Evolutionary conservation across 2,113 vertebrate species (phyloP), one percentile per base, ranked within the genome.

Genomic region (Verasper variegatus): DNA sequence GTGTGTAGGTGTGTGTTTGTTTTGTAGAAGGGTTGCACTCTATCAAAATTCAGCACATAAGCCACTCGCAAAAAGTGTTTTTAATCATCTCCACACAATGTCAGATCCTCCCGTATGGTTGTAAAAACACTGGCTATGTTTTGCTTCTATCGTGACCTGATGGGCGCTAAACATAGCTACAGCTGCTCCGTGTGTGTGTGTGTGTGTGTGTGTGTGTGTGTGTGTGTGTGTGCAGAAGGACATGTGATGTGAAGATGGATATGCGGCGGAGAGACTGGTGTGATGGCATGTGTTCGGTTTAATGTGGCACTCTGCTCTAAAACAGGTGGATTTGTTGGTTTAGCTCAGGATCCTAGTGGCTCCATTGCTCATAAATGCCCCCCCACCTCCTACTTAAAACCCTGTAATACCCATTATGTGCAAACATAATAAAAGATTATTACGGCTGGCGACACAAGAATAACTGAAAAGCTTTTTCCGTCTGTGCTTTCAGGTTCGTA

Each of bases 101-200:
- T 82, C 40, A 74, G n/a, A 66, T 62, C 67, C 60, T 66, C 35
- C 57, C 60, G 15, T 55, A 51, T 17, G 74, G 52, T 21, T 56
- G 71, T 80, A 71, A 59, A 71, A 76, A 72, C 88, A 42, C 56
- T 61, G 40, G 47, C 78, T 66, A 57, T 61, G 64, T 76, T 74
- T 56, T n/a, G 56, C 20, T 5, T 81, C 71, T 81, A 14, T 37
- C 1, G 14, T 72, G 86, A 88, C 82, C 76, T 13, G 72, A 82
- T 77, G 75, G 66, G 63, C 64, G 81, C 89, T 93, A 93, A 91
- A 91, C 74, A 88, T 93, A 93, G 90, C 84, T 54, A 83, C 91
- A 92, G 91, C 89, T 91, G 78, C 83, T 85, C 42, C 40, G 42
- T 75, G 21, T 82, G 56, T 74, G 49, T 74, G 20, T 63, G 37